Percentiles rank a stretch among this genome's conserved stretches.
phyloP scores from a whole-genome alignment of 2,797 vertebrate species.

The Vireo griseus region DNA sequence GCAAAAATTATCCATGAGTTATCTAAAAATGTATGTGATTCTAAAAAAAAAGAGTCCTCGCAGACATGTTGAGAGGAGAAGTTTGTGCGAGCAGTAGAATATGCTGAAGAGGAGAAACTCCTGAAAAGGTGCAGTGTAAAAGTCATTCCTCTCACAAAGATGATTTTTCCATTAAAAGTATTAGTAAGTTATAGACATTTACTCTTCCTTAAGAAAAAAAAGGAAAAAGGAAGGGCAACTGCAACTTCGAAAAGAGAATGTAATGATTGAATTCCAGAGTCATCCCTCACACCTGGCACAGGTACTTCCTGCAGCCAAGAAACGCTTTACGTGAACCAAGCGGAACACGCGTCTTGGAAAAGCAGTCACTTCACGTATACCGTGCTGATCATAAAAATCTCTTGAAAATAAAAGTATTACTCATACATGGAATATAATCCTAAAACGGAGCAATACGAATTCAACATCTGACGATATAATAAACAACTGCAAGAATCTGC shows the following conservation, averaged over 20 bases:
- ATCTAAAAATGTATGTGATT: neutral
- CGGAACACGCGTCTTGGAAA: rapidly evolving
- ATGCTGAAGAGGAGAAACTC: neutral
- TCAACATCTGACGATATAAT: neutral
- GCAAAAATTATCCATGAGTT: neutral
- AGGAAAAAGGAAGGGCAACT: neutral
- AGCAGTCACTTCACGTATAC: neutral
- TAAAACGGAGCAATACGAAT: rapidly evolving
- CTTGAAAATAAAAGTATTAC: neutral
- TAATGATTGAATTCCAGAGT: neutral
- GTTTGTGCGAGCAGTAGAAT: neutral
- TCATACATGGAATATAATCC: neutral
- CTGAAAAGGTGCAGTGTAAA: neutral
- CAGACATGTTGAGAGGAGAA: neutral
- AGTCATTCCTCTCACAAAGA: neutral
- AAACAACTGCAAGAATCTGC: neutral
- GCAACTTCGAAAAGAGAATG: neutral
- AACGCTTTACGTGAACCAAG: neutral
- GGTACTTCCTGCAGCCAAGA: neutral
- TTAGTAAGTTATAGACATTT: neutral
- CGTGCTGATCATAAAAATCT: neutral
- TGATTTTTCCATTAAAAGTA: neutral
- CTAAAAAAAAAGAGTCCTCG: neutral
- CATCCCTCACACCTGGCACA: neutral
- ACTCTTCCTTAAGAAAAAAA: neutral